Percentiles rank a stretch among this genome's conserved stretches.
phyloP scores from a whole-genome alignment of 2,113 vertebrate species.

The Oostethus manadensis region DNA sequence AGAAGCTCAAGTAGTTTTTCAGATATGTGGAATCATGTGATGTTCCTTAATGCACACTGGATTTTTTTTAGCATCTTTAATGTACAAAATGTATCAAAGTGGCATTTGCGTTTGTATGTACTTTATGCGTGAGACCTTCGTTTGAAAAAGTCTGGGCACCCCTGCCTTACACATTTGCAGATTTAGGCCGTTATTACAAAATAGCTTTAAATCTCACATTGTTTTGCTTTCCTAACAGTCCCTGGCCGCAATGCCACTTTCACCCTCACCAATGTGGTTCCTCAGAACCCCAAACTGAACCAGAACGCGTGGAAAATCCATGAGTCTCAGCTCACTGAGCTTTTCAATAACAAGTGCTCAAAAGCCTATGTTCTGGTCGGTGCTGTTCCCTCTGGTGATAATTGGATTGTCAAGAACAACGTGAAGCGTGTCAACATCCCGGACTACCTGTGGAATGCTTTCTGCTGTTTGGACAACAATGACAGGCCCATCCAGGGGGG shows the following conservation, averaged over 20 bases:
- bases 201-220: neutral
- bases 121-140: no score
- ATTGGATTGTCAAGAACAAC: slow-evolving; percentile 71
- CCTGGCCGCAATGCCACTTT: slow-evolving; percentile 70
- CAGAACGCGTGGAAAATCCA: slow-evolving; percentile 67
- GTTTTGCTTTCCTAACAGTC: slow-evolving; percentile 34
- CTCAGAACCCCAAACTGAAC: slow-evolving; percentile 69
- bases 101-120: neutral
- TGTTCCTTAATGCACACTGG: no score
- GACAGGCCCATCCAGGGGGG: slow-evolving; percentile 52
- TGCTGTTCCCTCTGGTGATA: slow-evolving; percentile 58
- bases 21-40: no score
- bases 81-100: no score
- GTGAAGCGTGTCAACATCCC: slow-evolving; percentile 70
- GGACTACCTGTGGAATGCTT: slow-evolving; percentile 71
- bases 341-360: slow-evolving; percentile 56
- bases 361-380: slow-evolving; percentile 68
- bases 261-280: slow-evolving; percentile 70
- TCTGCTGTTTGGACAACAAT: slow-evolving; percentile 69
- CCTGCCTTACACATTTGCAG: no score
- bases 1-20: no score
- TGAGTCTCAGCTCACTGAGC: slow-evolving; percentile 52
- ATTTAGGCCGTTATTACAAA: neutral
- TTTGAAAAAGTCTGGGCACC: no score
- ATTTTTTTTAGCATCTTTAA: no score